A percentile compares a stretch with the other conserved stretches of the same genome.
phyloP scores from a whole-genome alignment of 2,888 invertebrate genomes.

The Athalia rosae region DNA sequence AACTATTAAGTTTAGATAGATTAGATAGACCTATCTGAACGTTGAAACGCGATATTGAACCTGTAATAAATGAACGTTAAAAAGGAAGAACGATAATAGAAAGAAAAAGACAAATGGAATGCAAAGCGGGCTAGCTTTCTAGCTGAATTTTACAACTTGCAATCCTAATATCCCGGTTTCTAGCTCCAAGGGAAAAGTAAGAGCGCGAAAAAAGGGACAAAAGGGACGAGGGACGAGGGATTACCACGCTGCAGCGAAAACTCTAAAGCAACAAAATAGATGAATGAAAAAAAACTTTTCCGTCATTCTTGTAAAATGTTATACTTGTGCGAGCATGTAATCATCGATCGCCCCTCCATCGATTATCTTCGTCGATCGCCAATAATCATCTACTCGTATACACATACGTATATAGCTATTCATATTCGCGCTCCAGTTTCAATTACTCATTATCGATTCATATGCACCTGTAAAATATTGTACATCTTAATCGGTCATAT shows the following conservation, averaged over 20 bases:
- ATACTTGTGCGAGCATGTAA: not conserved
- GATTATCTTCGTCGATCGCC: not conserved
- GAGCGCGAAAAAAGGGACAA: not conserved
- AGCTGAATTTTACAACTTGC: no score
- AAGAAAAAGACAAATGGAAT: not conserved
- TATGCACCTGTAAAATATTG: slow-evolving; percentile 19
- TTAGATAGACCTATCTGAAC: slow-evolving; percentile 37
- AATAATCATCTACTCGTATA: not conserved
- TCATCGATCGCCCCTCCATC: slow-evolving; percentile 5
- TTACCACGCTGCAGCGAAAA: slow-evolving; percentile 9
- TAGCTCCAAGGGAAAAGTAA: not conserved
- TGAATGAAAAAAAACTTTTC: not conserved
- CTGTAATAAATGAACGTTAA: not conserved
- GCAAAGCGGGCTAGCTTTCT: no score
- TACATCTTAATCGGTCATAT: slow-evolving; percentile 17
- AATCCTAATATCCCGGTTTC: no score
- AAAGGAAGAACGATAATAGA: not conserved
- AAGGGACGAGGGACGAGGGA: not conserved
- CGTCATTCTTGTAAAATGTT: slow-evolving; percentile 19
- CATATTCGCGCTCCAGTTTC: not conserved
- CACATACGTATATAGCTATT: slow-evolving; percentile 18
- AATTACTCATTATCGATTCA: not conserved
- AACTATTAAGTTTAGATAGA: slow-evolving; percentile 31
- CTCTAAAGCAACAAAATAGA: not conserved
- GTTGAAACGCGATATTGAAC: slow-evolving; percentile 11